Conservation (phyloP, 2,113 vertebrate genomes). For the Triplophysa siluroides region DNA sequence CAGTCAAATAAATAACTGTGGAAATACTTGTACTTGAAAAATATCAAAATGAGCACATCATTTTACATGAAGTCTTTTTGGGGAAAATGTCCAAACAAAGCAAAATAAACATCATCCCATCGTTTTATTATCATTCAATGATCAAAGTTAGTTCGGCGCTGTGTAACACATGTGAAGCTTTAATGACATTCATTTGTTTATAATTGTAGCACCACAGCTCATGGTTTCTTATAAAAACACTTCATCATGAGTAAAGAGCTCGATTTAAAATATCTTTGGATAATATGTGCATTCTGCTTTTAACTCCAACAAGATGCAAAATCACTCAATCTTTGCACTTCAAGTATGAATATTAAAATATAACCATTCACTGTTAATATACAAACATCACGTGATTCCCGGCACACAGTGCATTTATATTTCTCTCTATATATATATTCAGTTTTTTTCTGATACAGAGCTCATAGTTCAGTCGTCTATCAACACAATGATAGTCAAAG, state of each 20-base stretch:
- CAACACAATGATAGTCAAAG: constrained; percentile 67
- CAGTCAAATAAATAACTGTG: too few relatives aligned
- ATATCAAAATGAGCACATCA: too few relatives aligned
- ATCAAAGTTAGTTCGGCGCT: constrained; percentile 72
- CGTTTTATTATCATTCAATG: constrained; percentile 68
- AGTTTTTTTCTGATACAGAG: constrained; percentile 89
- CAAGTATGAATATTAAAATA: constrained; percentile 76
- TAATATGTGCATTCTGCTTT: constrained; percentile 65
- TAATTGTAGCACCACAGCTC: constrained; percentile 71
- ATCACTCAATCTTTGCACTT: constrained; percentile 69
- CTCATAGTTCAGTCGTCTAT: constrained; percentile 77
- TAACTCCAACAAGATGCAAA: constrained; percentile 64
- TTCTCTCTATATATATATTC: constrained; percentile 66
- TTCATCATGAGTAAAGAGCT: constrained; percentile 62
- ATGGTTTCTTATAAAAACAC: constrained; percentile 61
- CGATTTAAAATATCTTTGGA: constrained; percentile 75
- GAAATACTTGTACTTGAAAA: too few relatives aligned
- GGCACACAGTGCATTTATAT: constrained; percentile 86
- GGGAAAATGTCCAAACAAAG: constrained; percentile 31
- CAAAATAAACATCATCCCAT: constrained; percentile 68
- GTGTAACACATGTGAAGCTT: constrained; percentile 56
- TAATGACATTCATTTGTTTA: constrained; percentile 50
- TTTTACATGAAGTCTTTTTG: too few relatives aligned
- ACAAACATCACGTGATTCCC: constrained; percentile 67
- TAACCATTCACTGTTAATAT: constrained; percentile 73